Base-by-base conservation (phyloP, 2,797 vertebrate species). In the Hemibagrus guttatus region DNA sequence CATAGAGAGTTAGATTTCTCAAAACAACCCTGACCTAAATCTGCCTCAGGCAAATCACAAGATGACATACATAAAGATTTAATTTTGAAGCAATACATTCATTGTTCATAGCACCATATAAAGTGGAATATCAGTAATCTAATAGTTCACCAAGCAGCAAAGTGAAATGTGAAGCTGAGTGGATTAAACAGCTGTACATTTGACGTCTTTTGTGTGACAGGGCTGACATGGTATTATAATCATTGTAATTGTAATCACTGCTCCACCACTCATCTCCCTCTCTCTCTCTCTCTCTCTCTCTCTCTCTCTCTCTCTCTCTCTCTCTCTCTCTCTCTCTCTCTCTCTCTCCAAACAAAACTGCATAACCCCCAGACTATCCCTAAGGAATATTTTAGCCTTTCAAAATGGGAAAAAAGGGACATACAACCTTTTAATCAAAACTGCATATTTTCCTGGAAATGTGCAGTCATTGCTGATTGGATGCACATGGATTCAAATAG, bases 141-240 rank as follows among this genome's bases (percentile, higher is more conserved):
- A 87, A 85, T 88, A 63, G 58, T 84, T 82, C 56, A 82, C 75
- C 56, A 71, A 49, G 42, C 74, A 79, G 74, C 71, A 84, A 66
- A 71, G 42, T 16, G 78, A 88, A 64, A 87, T 52, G 39, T 61
- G 79, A 87, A 84, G 21, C 80, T 78, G 59, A 52, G 69, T 54
- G 63, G 71, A 85, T 88, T 84, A 85, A 87, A 89, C 76, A 84
- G 80, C 52, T 87, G 86, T 81, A 88, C 82, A 72, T 64, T 71
- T 88, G 35, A 68, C 54, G 83, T 21, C 79, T 84, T 88, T 46
- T 88, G 75, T 83, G 81, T 82, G 85, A 81, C 69, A 75, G 71
- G 42, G 81, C 72, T 79, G 75, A 89, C 87, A 87, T 88, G 71
- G 59, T 87, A 69, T 86, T 87, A 89, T 87, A 85, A 88, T 86